These are phyloP conservation scores for Fabriciana adippe DNA, from an alignment of 2,888 invertebrate species.

Conservation along the genomic window DNA sequence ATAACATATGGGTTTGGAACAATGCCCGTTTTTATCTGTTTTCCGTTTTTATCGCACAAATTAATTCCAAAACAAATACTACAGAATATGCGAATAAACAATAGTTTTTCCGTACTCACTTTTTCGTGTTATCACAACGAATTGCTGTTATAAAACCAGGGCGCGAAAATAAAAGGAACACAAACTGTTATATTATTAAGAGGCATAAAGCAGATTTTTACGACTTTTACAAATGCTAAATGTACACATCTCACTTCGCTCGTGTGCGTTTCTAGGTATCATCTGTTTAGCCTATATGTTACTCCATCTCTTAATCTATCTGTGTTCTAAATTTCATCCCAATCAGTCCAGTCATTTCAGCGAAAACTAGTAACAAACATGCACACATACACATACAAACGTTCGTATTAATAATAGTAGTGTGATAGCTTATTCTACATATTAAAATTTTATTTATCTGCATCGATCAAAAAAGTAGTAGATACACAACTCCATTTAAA, in stretches of 20 bases:
- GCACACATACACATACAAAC: too few species aligned
- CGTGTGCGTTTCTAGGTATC: too few species aligned
- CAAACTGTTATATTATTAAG: conserved; percentile 1
- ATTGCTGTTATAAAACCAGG: conserved; percentile 1
- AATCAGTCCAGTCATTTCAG: too few species aligned
- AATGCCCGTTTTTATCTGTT: conserved; percentile 29
- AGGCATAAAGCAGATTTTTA: conserved; percentile 4
- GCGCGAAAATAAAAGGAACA: neutral
- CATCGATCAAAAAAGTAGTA: too few species aligned
- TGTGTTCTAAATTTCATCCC: too few species aligned
- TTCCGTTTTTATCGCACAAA: conserved; percentile 28
- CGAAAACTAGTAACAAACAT: too few species aligned
- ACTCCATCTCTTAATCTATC: too few species aligned
- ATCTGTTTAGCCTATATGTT: too few species aligned
- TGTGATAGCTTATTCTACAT: too few species aligned
- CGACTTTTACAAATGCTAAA: neutral
- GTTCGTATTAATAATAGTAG: too few species aligned
- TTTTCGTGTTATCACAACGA: neutral
- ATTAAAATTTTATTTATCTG: too few species aligned
- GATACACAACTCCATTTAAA: too few species aligned
- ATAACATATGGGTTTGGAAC: conserved; percentile 31
- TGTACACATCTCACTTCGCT: neutral
- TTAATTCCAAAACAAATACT: conserved; percentile 33
- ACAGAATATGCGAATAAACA: conserved; percentile 11
- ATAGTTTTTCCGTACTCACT: conserved; percentile 13